Conservation (phyloP, 2,113 vertebrate species). For the Bujurquina vittata region DNA sequence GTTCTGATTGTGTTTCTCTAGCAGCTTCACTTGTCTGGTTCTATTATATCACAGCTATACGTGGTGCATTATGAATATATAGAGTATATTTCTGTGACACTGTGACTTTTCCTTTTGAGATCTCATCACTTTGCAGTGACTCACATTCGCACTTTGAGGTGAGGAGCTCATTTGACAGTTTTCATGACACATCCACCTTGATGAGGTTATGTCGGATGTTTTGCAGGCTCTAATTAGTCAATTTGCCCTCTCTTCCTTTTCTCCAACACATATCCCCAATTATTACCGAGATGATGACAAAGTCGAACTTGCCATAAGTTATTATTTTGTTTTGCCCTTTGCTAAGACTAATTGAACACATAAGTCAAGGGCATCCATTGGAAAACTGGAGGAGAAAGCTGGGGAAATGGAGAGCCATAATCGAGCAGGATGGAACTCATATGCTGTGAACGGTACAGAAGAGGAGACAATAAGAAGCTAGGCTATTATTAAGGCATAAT, state of each 20-base stretch:
- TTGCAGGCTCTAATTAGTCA: conserved; percentile 42
- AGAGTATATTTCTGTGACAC: not conserved
- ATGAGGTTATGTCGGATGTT: conserved; percentile 43
- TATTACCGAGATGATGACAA: conserved; percentile 36
- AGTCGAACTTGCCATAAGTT: conserved; percentile 48
- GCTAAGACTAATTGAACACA: conserved; percentile 68
- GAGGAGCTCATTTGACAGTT: conserved; percentile 4
- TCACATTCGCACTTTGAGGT: not conserved
- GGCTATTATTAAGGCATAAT: conserved; percentile 75
- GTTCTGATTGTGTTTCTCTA: conserved; percentile 40
- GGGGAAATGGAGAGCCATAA: conserved; percentile 39
- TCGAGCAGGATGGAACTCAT: conserved; percentile 48
- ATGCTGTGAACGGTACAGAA: conserved; percentile 39
- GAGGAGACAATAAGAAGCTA: conserved; percentile 57
- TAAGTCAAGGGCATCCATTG: conserved; percentile 59
- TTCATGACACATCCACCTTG: conserved; percentile 24
- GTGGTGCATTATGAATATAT: not conserved
- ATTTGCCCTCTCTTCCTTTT: conserved; percentile 21
- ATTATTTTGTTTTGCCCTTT: conserved; percentile 46
- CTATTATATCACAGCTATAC: not conserved
- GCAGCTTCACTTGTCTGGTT: conserved; percentile 5
- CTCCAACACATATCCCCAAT: conserved; percentile 14
- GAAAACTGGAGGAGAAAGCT: conserved; percentile 39
- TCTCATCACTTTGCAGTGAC: not conserved
- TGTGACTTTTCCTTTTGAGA: conserved; percentile 22